Evolutionary conservation across 2,797 vertebrate genomes (phyloP), one percentile per base, ranked within the genome.

Genomic region (Spinibarbus caldwelli): DNA sequence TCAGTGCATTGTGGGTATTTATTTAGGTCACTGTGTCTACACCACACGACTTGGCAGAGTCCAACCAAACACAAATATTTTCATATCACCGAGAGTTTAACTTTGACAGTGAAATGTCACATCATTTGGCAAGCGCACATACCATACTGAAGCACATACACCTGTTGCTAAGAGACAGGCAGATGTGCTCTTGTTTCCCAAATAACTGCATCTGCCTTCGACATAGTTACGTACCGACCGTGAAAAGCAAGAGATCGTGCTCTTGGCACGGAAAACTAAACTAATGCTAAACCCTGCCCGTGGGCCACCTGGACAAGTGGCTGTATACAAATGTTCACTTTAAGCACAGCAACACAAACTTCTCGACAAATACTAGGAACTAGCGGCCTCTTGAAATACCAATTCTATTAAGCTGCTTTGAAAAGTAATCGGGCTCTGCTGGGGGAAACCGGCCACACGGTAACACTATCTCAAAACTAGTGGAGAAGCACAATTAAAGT

Each of bases 101-200:
- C 77, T 75, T 72, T 34, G 26, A 64, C 54, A 80, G 68, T 43
- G 78, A 86, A 80, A 86, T 85, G 85, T 77, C 85, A 86, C 70
- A 85, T 83, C 36, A 86, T 80, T 87, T 85, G 70, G 52, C 67
- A 82, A 67, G 45, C 11, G 21, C 36, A 78, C 54, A 85, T 86
- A 71, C 73, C 41, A 86, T 77, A 72, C 43, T 86, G 29, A 85
- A 77, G 68, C 67, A 6, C 45, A 85, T 29, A 80, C 86, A 89
- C 86, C 85, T 89, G 88, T 87, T 89, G 86, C 86, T 87, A 89
- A 88, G 86, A 86, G 62, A 87, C 85, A 29, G 31, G 68, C 83
- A 83, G 79, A 89, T 86, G 75, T 82, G 54, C 45, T 71, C 49
- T 86, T 57, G 73, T 85, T 86, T 84, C 47, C 23, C n/a, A 43